Conservation (phyloP, 92 coral and sea anemone genomes). For the Chrysogorgia sp. region DNA sequence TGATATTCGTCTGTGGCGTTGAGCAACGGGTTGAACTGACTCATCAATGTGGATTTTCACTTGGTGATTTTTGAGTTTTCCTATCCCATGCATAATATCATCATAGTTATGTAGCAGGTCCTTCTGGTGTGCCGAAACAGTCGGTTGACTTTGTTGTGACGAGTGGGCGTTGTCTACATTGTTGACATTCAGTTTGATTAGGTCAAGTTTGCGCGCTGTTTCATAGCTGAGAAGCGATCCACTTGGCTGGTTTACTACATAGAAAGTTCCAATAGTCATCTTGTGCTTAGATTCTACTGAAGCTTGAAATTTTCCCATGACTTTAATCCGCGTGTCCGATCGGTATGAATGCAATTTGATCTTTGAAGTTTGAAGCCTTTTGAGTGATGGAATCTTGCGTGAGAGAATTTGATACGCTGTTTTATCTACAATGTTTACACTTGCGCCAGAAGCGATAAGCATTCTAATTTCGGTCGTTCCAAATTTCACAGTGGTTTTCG, state of each 20-base stretch:
- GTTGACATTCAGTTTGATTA: not conserved
- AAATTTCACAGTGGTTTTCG: no score
- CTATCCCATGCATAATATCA: constrained; percentile 1
- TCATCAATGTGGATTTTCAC: constrained; percentile 9
- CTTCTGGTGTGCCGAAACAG: not conserved
- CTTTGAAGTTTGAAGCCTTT: not conserved
- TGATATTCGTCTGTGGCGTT: constrained; percentile 17
- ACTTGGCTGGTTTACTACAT: not conserved
- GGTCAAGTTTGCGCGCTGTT: not conserved
- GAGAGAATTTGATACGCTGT: not conserved
- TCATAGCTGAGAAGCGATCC: constrained; percentile 9
- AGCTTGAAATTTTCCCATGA: not conserved
- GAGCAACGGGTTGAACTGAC: constrained; percentile 6
- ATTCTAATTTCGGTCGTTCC: constrained; percentile 4
- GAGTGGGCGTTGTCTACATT: not conserved
- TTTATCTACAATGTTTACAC: constrained; percentile 13
- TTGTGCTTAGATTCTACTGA: not conserved
- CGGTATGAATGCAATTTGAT: not conserved
- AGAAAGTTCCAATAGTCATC: constrained; percentile 2
- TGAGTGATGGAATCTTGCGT: not conserved
- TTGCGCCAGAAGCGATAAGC: constrained; percentile 10
- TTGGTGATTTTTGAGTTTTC: not conserved
- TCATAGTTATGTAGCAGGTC: not conserved
- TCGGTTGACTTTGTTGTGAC: not conserved
- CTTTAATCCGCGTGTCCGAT: not conserved